Evolutionary conservation across 2,888 invertebrate species (phyloP).

Genomic region (Drosophila fulvimacula): DNA sequence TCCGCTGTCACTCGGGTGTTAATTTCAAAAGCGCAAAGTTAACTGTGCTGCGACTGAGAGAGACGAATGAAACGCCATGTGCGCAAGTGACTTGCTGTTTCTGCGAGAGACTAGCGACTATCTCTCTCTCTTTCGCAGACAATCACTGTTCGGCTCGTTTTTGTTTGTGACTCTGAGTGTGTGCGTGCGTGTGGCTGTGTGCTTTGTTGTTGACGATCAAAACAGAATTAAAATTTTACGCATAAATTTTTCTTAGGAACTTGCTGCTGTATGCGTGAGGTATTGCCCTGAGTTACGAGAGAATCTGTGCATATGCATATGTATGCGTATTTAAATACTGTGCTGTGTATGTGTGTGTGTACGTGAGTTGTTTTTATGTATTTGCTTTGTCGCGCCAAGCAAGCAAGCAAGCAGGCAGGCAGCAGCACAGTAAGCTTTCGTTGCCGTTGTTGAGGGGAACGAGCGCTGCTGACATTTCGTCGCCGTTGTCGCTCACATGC

Average conservation of each 20-base stretch:
- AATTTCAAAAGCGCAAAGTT: constrained; percentile 60
- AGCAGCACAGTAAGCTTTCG: constrained; percentile 46
- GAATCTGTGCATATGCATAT: constrained; percentile 29
- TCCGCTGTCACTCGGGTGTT: constrained; percentile 49
- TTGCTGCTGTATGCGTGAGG: constrained; percentile 64
- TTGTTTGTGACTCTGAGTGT: constrained; percentile 34
- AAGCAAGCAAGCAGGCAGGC: constrained; percentile 20
- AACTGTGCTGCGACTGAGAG: constrained; percentile 56
- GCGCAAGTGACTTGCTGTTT: constrained; percentile 76
- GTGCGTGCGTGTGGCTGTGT: constrained; percentile 41
- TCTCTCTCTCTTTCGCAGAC: neutral
- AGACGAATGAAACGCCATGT: constrained; percentile 60
- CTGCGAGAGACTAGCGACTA: constrained; percentile 28
- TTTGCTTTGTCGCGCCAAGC: constrained; percentile 77
- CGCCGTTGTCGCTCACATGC: constrained; percentile 47
- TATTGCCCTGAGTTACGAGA: constrained; percentile 67
- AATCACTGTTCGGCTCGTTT: constrained; percentile 10
- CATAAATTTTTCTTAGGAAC: constrained; percentile 78
- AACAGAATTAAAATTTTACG: constrained; percentile 81
- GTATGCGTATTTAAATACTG: constrained; percentile 18
- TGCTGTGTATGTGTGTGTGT: constrained; percentile 13
- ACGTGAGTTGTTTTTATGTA: constrained; percentile 57
- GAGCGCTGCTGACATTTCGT: constrained; percentile 67
- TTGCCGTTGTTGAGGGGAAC: constrained; percentile 11
- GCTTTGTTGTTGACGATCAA: constrained; percentile 77